These are phyloP conservation scores for Bombyx huttoni DNA, from an alignment of 2,888 invertebrate genomes.

Conservation along the genomic window DNA sequence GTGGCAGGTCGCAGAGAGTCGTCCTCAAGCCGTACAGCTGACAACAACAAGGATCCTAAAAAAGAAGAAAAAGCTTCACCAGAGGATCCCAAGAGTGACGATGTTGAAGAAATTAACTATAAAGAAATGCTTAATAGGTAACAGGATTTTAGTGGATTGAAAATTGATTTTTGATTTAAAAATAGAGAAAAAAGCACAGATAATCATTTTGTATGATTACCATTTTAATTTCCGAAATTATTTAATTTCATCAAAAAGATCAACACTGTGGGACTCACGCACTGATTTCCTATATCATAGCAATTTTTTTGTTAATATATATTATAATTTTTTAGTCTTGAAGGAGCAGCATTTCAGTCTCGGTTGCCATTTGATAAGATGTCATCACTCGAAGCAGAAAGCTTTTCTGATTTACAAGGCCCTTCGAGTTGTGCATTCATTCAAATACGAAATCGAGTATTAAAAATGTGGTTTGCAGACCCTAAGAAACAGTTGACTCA, in stretches of 20 bases:
- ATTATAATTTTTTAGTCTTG: conserved; percentile 71
- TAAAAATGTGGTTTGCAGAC: conserved; percentile 96
- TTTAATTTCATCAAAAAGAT: no score
- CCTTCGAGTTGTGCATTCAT: conserved; percentile 90
- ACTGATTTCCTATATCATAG: not conserved
- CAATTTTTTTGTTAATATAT: not conserved
- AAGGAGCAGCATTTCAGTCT: conserved; percentile 95
- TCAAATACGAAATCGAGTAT: conserved; percentile 89
- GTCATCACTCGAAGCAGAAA: conserved; percentile 93
- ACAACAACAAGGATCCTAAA: conserved; percentile 46
- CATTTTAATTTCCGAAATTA: no score
- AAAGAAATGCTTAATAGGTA: conserved; percentile 62
- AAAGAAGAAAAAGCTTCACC: conserved; percentile 56
- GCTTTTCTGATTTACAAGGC: conserved; percentile 92
- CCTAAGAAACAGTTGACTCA: conserved; percentile 92
- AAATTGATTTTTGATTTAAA: not conserved
- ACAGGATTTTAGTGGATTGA: not conserved
- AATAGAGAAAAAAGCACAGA: no score
- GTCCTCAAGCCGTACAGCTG: conserved; percentile 59
- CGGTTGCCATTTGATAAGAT: conserved; percentile 94
- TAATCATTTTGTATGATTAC: no score
- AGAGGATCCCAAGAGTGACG: conserved; percentile 74
- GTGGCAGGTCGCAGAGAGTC: conserved; percentile 63
- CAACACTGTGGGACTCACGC: no score
- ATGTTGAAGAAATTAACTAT: conserved; percentile 75